Conservation (phyloP, 2,113 vertebrate species). For the Campylomormyrus numenius region DNA sequence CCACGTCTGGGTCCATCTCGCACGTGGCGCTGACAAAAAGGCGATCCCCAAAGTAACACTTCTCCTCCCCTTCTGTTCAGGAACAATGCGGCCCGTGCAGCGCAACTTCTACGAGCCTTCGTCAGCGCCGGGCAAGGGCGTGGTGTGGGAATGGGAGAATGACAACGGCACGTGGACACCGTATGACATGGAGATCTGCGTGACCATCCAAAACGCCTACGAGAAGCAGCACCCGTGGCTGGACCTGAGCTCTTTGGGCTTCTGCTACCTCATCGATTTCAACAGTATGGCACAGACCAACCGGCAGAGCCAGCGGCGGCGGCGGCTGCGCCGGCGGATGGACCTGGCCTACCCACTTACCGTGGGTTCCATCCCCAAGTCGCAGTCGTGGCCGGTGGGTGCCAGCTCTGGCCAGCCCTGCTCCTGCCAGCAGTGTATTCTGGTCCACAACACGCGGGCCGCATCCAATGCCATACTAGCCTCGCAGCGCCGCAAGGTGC, state of each 20-base stretch:
- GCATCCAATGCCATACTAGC: conserved; percentile 94
- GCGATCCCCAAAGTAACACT: background rate
- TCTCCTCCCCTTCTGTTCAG: conserved; percentile 44
- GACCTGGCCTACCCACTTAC: conserved; percentile 92
- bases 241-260: conserved; percentile 90
- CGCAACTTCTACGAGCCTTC: conserved; percentile 94
- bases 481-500: conserved; percentile 78
- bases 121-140: conserved; percentile 86
- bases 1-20: background rate
- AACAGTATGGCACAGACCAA: conserved; percentile 95
- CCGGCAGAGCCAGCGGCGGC: conserved; percentile 82
- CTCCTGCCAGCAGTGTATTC: conserved; percentile 86
- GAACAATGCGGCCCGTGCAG: conserved; percentile 87
- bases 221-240: conserved; percentile 98
- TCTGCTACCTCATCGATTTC: conserved; percentile 94
- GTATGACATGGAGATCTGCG: conserved; percentile 95
- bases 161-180: conserved; percentile 86
- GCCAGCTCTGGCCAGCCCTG: conserved; percentile 81
- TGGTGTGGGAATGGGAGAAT: conserved; percentile 97
- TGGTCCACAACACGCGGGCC: conserved; percentile 88
- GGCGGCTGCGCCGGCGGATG: conserved; percentile 85
- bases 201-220: conserved; percentile 95
- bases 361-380: conserved; percentile 93
- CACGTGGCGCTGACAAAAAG: background rate
- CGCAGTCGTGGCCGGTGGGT: conserved; percentile 93